Percentiles rank a stretch among this genome's conserved stretches.
Conservation (phyloP, 2,888 invertebrate genomes). For the Calameuta pallipes region DNA sequence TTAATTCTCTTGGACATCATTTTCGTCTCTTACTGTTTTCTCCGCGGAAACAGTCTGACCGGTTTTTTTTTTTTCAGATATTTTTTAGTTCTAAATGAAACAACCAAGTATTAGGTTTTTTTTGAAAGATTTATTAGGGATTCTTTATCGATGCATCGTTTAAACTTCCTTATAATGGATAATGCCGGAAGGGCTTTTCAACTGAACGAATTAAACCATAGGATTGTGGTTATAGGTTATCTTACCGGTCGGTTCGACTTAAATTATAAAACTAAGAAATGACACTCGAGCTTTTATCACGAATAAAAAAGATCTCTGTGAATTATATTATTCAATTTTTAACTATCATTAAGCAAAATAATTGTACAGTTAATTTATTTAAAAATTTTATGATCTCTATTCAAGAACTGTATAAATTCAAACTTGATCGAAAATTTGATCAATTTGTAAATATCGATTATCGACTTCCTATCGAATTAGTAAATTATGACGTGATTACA, state of each 20-base stretch:
- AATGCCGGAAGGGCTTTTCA: background rate
- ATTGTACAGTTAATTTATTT: background rate
- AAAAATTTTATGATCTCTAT: too few relatives aligned
- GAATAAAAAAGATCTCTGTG: too few relatives aligned
- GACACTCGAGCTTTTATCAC: background rate
- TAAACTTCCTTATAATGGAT: background rate
- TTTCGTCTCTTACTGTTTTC: background rate
- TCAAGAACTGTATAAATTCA: too few relatives aligned
- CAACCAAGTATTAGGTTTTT: background rate
- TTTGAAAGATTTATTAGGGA: background rate
- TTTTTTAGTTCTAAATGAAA: background rate
- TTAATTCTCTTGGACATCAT: background rate
- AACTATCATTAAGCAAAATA: background rate
- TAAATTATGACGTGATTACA: too few relatives aligned
- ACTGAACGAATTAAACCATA: background rate
- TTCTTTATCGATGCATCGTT: background rate
- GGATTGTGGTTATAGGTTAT: background rate
- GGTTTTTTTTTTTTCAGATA: background rate
- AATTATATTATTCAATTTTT: too few relatives aligned
- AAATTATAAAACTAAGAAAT: background rate
- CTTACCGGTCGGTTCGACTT: background rate
- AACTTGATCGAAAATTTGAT: too few relatives aligned
- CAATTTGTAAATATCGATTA: too few relatives aligned
- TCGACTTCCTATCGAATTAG: too few relatives aligned
- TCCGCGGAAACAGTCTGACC: background rate